Evolutionary conservation across 2,113 vertebrate genomes (phyloP).

Genomic region (Phodopus roborovskii): DNA sequence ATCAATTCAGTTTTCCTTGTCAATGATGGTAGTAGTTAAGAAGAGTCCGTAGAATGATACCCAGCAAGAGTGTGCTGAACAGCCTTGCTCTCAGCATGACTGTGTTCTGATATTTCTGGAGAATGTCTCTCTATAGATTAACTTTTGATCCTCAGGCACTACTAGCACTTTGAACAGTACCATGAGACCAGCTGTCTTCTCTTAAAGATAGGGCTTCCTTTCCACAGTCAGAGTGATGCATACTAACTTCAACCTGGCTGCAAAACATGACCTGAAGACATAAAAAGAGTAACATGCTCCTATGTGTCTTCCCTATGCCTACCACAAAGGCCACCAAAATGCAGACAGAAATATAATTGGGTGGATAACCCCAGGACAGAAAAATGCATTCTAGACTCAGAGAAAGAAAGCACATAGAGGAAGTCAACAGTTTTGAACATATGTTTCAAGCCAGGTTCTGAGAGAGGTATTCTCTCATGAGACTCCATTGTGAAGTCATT

Average conservation of each 20-base stretch:
- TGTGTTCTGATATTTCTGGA: background rate
- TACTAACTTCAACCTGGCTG: background rate
- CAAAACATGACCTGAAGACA: background rate
- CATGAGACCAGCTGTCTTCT: background rate
- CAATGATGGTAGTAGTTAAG: background rate
- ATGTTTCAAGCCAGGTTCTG: background rate
- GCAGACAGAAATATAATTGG: background rate
- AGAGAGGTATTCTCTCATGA: background rate
- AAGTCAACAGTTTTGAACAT: background rate
- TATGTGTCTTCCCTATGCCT: background rate
- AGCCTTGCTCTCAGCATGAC: fast-evolving
- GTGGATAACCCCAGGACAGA: background rate
- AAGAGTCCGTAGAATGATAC: background rate
- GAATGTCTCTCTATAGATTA: background rate
- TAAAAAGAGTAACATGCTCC: background rate
- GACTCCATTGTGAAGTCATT: background rate
- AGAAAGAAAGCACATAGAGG: background rate
- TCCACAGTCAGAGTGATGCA: background rate
- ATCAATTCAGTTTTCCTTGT: constrained; percentile 2
- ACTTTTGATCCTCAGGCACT: background rate
- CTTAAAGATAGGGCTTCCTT: background rate
- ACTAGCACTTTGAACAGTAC: background rate
- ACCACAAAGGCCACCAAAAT: background rate
- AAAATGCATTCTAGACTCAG: background rate
- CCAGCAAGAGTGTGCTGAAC: fast-evolving